Base-by-base conservation (phyloP, 2,113 vertebrate species). In the Pogona vitticeps region DNA sequence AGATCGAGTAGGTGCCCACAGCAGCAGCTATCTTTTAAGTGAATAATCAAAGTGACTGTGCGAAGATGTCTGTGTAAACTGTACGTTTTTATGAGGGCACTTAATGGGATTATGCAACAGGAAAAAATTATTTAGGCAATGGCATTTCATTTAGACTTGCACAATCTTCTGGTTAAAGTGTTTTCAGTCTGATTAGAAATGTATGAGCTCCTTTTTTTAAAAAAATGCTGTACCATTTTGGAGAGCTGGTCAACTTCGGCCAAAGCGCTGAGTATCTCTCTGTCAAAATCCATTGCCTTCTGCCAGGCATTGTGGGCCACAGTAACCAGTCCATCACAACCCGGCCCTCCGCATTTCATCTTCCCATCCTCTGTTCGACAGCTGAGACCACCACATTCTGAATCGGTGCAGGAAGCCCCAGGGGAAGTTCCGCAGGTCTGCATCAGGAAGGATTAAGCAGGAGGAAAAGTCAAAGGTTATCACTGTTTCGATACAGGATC, bases 211-310 rank as follows among this genome's bases (percentile, higher is more conserved):
- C 9, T n/a, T 26, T 86, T 87, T 14, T 26, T 6, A 40, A 80
- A 28, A 67, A 3, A 67, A 67, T 5, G 14, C 17, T 31, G 12
- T 97, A 99, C 99, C 98, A 98, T 98, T 95, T 96, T 98, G 61
- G 98, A 99, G 81, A 99, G 98, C 88, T 98, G 97, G 85, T 99
- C 98, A 90, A 99, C 98, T 84, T 99, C 98, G 83, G 98, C 97
- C 95, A 99, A 96, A 6, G 98, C 98, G 6, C 93, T 97, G 87
- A 95, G 88, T 83, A 99, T 97, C 68, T 99, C 97, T 91, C 94
- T 95, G 92, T 99, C 98, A 40, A 98, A 98, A 88, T 98, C 97
- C 90, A 94, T 96, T 86, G 97, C 96, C 82, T 97, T 98, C 91
- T 95, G 96, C 97, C 97, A 98, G 90, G 97, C 96, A 0, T 9